phyloP scores from a whole-genome alignment of 2,888 invertebrate genomes.

The Philonicus albiceps region DNA sequence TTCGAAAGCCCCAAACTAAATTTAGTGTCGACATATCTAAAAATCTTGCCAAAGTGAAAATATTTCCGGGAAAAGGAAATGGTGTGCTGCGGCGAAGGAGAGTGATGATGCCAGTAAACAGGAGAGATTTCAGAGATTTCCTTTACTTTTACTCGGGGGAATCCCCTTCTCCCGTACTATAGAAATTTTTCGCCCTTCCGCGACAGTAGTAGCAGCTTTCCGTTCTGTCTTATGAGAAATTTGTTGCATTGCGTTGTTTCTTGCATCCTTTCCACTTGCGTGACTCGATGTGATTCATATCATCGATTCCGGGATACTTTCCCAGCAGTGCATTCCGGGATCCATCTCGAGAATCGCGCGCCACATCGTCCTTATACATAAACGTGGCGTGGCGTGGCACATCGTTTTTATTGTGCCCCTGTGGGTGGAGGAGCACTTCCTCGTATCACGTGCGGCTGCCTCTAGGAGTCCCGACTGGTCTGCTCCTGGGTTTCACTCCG shows the following conservation, averaged over 20 bases:
- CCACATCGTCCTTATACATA: not conserved
- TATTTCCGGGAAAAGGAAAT: slow-evolving; percentile 12
- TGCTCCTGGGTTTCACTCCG: not conserved
- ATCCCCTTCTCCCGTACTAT: not conserved
- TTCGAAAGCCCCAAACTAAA: slow-evolving; percentile 10
- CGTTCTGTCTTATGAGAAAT: not conserved
- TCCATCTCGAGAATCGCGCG: not conserved
- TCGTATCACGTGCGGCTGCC: not conserved
- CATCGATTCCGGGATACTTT: slow-evolving; percentile 31
- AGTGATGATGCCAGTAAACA: slow-evolving; percentile 2
- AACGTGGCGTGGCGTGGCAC: not conserved
- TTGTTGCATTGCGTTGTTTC: not conserved
- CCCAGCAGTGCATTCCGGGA: not conserved
- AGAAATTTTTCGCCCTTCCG: not conserved
- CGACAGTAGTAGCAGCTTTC: not conserved
- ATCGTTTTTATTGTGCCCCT: not conserved
- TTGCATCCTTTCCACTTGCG: slow-evolving; percentile 32
- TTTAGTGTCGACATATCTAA: slow-evolving; percentile 3
- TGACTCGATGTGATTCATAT: slow-evolving; percentile 31
- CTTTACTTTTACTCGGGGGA: not conserved
- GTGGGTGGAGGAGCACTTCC: not conserved
- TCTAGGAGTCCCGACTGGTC: not conserved
- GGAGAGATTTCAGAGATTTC: slow-evolving; percentile 17
- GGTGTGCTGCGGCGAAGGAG: not conserved
- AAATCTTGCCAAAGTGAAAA: slow-evolving; percentile 33